phyloP scores from a whole-genome alignment of 2,797 vertebrate species.

The Sphaeramia orbicularis region DNA sequence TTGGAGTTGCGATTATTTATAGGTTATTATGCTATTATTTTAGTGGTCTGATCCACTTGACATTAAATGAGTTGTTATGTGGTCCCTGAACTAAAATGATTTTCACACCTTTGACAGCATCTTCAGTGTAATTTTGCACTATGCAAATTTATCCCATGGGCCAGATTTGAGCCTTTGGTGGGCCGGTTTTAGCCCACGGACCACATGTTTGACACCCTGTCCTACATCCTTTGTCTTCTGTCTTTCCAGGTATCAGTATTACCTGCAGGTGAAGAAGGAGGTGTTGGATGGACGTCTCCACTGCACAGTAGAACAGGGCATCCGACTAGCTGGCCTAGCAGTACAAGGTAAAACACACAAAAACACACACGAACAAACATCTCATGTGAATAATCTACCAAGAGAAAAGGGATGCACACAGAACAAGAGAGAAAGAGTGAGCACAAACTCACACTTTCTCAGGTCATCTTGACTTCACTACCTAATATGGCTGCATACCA shows the following conservation, averaged over 20 bases:
- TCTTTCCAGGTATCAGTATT: slow-evolving; percentile 94
- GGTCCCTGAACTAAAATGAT: too few species aligned
- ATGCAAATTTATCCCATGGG: too few species aligned
- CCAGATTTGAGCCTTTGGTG: too few species aligned
- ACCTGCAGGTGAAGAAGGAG: slow-evolving; percentile 97
- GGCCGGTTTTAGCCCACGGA: too few species aligned
- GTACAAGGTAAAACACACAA: slow-evolving; percentile 90
- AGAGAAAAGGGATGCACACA: slow-evolving; percentile 50
- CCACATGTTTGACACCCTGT: background rate
- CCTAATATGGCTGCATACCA: slow-evolving; percentile 85
- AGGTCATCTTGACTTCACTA: slow-evolving; percentile 78
- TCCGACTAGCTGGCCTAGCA: slow-evolving; percentile 93
- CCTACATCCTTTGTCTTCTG: background rate
- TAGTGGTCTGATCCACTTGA: too few species aligned
- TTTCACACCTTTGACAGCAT: too few species aligned
- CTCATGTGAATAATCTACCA: slow-evolving; percentile 53
- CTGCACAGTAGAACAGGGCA: slow-evolving; percentile 91
- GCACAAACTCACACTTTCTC: slow-evolving; percentile 73
- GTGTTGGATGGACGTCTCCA: slow-evolving; percentile 92
- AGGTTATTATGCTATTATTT: too few species aligned
- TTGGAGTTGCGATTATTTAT: too few species aligned
- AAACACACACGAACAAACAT: slow-evolving; percentile 26
- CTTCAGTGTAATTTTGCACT: too few species aligned
- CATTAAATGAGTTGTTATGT: too few species aligned
- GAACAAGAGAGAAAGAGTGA: slow-evolving; percentile 52